Conservation (phyloP, 2,797 vertebrate genomes). For the Rhinogobio ventralis region DNA sequence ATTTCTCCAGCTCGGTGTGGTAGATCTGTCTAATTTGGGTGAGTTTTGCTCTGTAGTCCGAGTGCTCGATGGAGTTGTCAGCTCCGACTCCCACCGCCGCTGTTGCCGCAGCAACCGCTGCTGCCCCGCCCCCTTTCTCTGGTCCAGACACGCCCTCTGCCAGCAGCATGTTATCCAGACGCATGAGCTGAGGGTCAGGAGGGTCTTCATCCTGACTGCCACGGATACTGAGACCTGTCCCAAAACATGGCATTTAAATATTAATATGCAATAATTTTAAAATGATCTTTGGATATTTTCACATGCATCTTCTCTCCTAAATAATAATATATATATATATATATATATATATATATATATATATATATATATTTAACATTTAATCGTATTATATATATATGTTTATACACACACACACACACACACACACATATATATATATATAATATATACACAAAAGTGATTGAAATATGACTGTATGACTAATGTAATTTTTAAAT, state of each 20-base stretch:
- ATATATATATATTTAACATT: too few species aligned
- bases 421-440: too few species aligned
- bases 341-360: too few species aligned
- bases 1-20: slow-evolving; percentile 99
- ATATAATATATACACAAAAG: too few species aligned
- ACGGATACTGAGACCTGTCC: slow-evolving; percentile 94
- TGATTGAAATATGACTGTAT: too few species aligned
- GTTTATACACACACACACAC: too few species aligned
- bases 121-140: slow-evolving; percentile 93
- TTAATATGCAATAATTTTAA: background rate
- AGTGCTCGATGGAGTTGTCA: slow-evolving; percentile 98
- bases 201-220: slow-evolving; percentile 96
- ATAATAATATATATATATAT: too few species aligned
- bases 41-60: slow-evolving; percentile 99
- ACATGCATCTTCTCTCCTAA: background rate
- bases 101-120: slow-evolving; percentile 88
- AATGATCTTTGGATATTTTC: background rate
- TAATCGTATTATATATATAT: too few species aligned
- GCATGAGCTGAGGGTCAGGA: slow-evolving; percentile 97
- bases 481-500: too few species aligned
- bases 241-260: background rate
- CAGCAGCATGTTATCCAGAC: slow-evolving; percentile 99
- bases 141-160: slow-evolving; percentile 97
- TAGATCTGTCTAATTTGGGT: slow-evolving; percentile 99
- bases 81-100: slow-evolving; percentile 86